phyloP scores from a whole-genome alignment of 2,888 invertebrate genomes.

The Panorpa germanica region DNA sequence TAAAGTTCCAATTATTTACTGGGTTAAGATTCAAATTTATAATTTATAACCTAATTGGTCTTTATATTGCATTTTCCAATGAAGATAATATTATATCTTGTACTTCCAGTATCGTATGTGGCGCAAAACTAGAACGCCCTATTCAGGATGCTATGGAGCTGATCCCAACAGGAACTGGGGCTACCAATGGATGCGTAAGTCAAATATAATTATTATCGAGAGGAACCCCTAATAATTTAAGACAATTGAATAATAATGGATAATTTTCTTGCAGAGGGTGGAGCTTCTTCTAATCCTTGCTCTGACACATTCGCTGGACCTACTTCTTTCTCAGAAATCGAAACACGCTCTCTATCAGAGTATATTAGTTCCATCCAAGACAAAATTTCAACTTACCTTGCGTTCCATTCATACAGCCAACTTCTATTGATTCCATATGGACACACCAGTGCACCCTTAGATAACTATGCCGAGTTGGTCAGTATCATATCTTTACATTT shows the following conservation, averaged over 20 bases:
- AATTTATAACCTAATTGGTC: no score
- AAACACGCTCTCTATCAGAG: constrained; percentile 25
- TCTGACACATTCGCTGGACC: constrained; percentile 29
- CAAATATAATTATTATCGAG: no score
- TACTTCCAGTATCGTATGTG: constrained; percentile 37
- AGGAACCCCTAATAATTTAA: no score
- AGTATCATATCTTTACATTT: constrained; percentile 10
- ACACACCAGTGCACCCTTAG: constrained; percentile 23
- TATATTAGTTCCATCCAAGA: constrained; percentile 21
- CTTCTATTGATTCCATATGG: constrained; percentile 44
- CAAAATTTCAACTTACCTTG: constrained; percentile 25
- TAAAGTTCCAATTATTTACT: no score
- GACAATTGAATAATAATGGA: constrained; percentile 6
- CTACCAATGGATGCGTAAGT: constrained; percentile 39
- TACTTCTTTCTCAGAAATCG: constrained; percentile 34
- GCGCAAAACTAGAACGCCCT: constrained; percentile 39
- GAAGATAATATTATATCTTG: no score
- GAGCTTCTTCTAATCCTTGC: constrained; percentile 25
- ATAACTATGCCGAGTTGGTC: constrained; percentile 23
- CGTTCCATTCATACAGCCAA: constrained; percentile 51
- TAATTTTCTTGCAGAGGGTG: no score
- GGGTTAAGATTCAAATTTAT: no score
- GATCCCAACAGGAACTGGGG: constrained; percentile 48
- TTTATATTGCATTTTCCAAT: no score
- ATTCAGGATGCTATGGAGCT: constrained; percentile 28